These are phyloP conservation scores for Drusus annulatus DNA, from an alignment of 1,140 invertebrate genomes.

Conservation along the genomic window DNA sequence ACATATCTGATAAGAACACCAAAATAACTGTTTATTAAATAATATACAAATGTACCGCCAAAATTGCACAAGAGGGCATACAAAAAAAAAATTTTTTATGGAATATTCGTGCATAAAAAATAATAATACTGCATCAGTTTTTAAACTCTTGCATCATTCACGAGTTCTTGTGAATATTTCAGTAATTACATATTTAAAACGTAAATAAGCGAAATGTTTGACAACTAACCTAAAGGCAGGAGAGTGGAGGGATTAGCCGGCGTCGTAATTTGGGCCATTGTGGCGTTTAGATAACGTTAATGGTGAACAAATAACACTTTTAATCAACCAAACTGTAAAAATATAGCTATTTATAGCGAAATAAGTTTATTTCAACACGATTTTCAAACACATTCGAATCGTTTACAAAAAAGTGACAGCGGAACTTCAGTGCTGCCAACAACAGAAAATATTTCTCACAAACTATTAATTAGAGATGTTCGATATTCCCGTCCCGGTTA, in stretches of 20 bases:
- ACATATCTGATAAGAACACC: not conserved
- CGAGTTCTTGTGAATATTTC: not conserved
- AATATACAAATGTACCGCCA: no score
- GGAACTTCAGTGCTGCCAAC: not conserved
- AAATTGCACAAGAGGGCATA: no score
- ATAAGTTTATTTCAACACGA: not conserved
- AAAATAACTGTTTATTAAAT: no score
- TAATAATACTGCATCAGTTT: no score
- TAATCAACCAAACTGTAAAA: not conserved
- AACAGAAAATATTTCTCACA: not conserved
- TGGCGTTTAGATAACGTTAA: not conserved
- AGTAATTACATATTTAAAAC: not conserved
- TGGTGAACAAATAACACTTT: not conserved
- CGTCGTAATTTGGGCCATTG: constrained; percentile 61
- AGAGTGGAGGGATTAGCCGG: constrained; percentile 80
- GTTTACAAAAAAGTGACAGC: constrained; percentile 8
- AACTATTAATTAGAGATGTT: no score
- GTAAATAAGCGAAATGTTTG: not conserved
- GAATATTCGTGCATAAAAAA: no score
- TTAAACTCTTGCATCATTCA: no score
- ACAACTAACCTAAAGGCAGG: constrained; percentile 76
- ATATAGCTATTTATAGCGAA: not conserved
- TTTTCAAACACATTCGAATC: not conserved
- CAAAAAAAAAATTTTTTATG: no score
- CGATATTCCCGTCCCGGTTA: no score